Evolutionary conservation across 2,797 vertebrate genomes (phyloP), one percentile per base, ranked within the genome.

Genomic region (Tachyglossus aculeatus): DNA sequence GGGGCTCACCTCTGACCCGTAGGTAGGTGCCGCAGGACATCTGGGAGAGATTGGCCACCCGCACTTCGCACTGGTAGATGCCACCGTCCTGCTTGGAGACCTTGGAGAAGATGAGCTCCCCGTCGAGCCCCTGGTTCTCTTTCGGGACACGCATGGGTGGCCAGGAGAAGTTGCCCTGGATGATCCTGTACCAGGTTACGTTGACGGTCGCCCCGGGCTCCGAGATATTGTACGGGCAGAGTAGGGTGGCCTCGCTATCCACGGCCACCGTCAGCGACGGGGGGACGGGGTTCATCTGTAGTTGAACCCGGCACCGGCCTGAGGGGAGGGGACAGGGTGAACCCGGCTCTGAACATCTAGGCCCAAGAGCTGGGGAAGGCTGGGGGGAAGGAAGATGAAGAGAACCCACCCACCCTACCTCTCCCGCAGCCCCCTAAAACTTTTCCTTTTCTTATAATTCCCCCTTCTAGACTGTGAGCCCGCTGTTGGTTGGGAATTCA

Each of bases 1-100:
- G 2, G 1, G 8, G 5, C 89, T 89, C 36, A 91, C 91, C 70
- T 0, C 63, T 85, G 21, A 92, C 81, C 1, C 86, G 77, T 16
- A 92, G 85, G 72, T 85, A 91, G 22, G 91, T 92, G 9, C 91
- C 90, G 0, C 89, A 92, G 7, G 91, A 92, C 1, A 1, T 0
- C 24, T 15, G 10, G 0, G 0, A 7, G 0, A 0, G 0, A 0
- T 0, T 0, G 0, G 0, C 0, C 0, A 36, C 22, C 2, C 2
- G 0, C 13, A 88, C 72, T 0, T 1, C 3, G 52, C 91, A 92
- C 32, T 5, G 22, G 36, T 91, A 92, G 2, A 92, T 4, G 45
- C 82, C 90, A 0, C 18, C 4, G 2, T 91, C 58, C 4, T 14
- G 70, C 58, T 38, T 82, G 10, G 40, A 27, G 5, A 72, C 63